phyloP scores from a whole-genome alignment of 2,888 invertebrate species.

The Pecten maximus region DNA sequence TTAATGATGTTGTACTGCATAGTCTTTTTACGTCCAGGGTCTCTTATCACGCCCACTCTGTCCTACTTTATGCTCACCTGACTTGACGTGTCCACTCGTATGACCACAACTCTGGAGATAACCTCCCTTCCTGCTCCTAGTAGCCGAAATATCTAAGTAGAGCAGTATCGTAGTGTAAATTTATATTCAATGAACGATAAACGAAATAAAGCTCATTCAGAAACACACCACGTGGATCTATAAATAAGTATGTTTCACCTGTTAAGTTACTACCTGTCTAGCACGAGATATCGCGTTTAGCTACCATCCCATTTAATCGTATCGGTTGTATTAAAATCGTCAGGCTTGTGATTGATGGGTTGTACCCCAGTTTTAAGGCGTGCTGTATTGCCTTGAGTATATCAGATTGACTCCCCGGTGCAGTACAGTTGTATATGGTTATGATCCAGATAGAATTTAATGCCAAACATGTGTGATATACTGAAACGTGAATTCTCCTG shows the following conservation, averaged over 20 bases:
- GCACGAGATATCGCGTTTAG: neutral
- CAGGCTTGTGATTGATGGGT: neutral
- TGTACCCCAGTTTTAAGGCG: neutral
- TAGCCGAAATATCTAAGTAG: neutral
- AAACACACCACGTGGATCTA: slow-evolving; percentile 9
- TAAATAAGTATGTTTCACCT: neutral
- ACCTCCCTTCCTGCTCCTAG: neutral
- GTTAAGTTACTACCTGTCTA: neutral
- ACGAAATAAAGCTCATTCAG: neutral
- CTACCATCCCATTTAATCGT: neutral
- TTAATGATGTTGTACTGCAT: too few species aligned
- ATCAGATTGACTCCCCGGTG: neutral
- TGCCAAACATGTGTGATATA: neutral
- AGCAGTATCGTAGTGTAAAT: neutral
- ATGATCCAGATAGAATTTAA: neutral
- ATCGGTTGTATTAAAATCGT: neutral
- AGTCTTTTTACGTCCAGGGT: too few species aligned
- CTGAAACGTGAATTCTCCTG: slow-evolving; percentile 37
- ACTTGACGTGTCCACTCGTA: neutral
- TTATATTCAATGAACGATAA: neutral
- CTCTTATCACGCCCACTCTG: neutral
- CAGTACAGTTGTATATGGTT: neutral
- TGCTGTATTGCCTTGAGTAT: neutral
- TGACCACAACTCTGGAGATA: neutral
- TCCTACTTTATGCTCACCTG: neutral